Evolutionary conservation across 2,113 vertebrate species (phyloP), one percentile per base, ranked within the genome.

Genomic region (Macroglossus sobrinus): DNA sequence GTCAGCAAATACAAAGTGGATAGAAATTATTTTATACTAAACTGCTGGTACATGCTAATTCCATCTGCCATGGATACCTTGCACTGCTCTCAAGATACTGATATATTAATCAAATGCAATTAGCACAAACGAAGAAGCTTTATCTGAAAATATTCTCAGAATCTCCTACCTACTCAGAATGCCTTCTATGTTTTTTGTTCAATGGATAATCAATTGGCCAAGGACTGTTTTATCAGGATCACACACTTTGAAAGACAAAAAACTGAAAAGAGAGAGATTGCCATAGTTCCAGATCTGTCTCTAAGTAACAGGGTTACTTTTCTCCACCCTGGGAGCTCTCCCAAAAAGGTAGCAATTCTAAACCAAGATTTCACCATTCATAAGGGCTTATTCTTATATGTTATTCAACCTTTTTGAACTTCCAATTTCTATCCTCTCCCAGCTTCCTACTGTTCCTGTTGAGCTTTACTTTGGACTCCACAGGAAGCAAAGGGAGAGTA

Each of bases 381-480:
- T 57, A 76, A 91, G 26, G 64, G 12, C 53, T 93, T 96, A 95
- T 87, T 95, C 78, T 75, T 75, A 91, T 24, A 84, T 45, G 53
- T 64, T 79, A 93, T 82, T 86, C 79, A 90, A 74, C 61, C 30
- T 93, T 85, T 89, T 89, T 94, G 69, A 96, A 90, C 91, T 80
- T 97, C 57, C 13, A 18, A 21, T 91, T 86, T 92, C 85, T 79
- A 14, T 84, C 72, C 68, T 79, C 45, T 91, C 47, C n/a, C 24
- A 94, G 45, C 38, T n/a, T 89, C 89, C 89, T 53, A 89, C 45
- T 87, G 82, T 90, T 97, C n/a, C 69, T 84, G 94, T 72, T 97
- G 91, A 94, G 94, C 86, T 97, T 93, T 63, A 38, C 69, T 86
- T 82, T 88, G 53, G 74, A 86, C 68, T 30, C 38, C 24, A 22